Conservation (phyloP, 2,797 vertebrate genomes). For the Enteromius trimaculatus region DNA sequence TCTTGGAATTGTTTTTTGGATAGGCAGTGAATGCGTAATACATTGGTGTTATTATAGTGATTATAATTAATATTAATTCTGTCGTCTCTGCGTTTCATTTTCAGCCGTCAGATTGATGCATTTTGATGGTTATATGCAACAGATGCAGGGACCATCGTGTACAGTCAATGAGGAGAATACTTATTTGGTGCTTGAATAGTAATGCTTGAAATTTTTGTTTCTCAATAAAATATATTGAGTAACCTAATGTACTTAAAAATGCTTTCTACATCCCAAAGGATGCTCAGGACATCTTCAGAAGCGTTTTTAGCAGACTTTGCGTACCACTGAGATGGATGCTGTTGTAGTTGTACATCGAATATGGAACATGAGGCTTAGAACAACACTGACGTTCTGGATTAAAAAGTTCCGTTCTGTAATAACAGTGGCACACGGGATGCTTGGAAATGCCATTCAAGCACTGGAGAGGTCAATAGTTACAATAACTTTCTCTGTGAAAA, state of each 20-base stretch:
- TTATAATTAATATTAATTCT: slow-evolving; percentile 25
- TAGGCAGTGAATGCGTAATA: slow-evolving; percentile 28
- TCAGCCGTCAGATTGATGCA: slow-evolving; percentile 6
- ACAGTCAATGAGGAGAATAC: too few species aligned
- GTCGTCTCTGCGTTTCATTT: slow-evolving; percentile 42
- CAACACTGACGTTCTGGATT: slow-evolving; percentile 76
- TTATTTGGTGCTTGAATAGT: not conserved
- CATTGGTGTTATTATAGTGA: slow-evolving; percentile 17
- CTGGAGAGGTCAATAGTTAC: slow-evolving; percentile 84
- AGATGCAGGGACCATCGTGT: not conserved
- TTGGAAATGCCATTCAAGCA: slow-evolving; percentile 79
- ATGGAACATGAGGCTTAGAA: slow-evolving; percentile 69
- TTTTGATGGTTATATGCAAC: not conserved
- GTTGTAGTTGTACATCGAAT: slow-evolving; percentile 68
- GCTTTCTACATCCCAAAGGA: not conserved
- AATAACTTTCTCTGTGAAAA: slow-evolving; percentile 78
- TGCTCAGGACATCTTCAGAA: not conserved
- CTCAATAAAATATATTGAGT: slow-evolving; percentile 1
- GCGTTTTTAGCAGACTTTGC: slow-evolving; percentile 11
- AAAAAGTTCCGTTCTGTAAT: slow-evolving; percentile 76
- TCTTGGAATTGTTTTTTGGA: slow-evolving; percentile 29
- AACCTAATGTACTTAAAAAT: not conserved
- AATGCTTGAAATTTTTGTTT: not conserved
- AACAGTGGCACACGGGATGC: slow-evolving; percentile 72
- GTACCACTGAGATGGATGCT: slow-evolving; percentile 55